Evolutionary conservation across 2,888 invertebrate species (phyloP), one percentile per base, ranked within the genome.

Genomic region (Eristalinus sepulchralis): DNA sequence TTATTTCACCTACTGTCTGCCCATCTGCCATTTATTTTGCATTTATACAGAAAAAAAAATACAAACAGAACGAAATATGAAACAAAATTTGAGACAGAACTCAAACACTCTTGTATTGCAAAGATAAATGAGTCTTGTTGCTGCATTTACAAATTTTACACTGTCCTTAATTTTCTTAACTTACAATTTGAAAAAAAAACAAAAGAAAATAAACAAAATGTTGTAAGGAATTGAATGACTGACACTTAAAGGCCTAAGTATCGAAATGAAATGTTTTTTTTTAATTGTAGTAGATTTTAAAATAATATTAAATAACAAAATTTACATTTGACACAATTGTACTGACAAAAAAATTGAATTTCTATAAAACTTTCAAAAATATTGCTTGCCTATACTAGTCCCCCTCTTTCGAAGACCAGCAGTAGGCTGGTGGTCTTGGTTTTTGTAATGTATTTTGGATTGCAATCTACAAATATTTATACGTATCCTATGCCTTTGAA

Each of bases 221-320:
- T 83, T 76, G 62, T 79, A 88, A 86, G 88, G 87, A 89, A 90
- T 92, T 92, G 92, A 91, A 90, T 92, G 92, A 92, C 92, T 91
- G 92, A 92, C 92, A 92, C 92, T 92, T 90, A 90, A 90, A 90
- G 91, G 89, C 89, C 88, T 89, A 87, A 89, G 88, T 88, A 80
- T 72, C 55, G 57, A 76, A 80, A 24, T 57, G 57, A 57, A 24
- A 22, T 73, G 78, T 80, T 77, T 86, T 55, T 79, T 57, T 33
- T 82, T 67, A 9, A 53, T 24, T 59, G 9, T 73, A 36, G 67
- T 78, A 70, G 66, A 72, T 67, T 73, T 82, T 76, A 55, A 79
- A 86, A 84, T 1, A 47, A 77, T 59, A 22, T 22, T 39, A 34
- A 53, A 70, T 57, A 55, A 72, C 39, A 27, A 13, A 60, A 53